Conservation (phyloP, 2,888 invertebrate genomes). For the Melanargia galathea region DNA sequence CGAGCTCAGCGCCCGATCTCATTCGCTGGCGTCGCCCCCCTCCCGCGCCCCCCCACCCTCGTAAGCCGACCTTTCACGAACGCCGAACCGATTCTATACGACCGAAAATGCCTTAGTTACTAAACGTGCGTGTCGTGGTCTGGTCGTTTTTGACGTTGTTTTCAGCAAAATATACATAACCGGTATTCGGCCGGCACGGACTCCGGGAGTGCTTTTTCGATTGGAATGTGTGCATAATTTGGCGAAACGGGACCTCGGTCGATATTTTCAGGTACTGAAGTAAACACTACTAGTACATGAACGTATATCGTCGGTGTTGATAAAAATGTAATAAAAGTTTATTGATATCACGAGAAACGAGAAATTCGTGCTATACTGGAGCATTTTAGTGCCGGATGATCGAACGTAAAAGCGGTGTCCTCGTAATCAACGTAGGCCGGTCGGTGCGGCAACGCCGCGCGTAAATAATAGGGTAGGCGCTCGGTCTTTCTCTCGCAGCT, state of each 20-base stretch:
- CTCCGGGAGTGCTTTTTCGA: slow-evolving; percentile 23
- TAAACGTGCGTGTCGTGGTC: slow-evolving; percentile 70
- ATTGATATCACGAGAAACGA: slow-evolving; percentile 32
- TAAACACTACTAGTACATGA: slow-evolving; percentile 30
- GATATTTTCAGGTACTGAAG: slow-evolving; percentile 53
- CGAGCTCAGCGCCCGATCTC: slow-evolving; percentile 60
- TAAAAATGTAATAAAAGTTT: slow-evolving; percentile 18
- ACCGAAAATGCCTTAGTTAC: slow-evolving; percentile 82
- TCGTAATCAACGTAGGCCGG: slow-evolving; percentile 82
- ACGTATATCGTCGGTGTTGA: slow-evolving; percentile 17
- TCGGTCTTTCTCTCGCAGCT: slow-evolving; percentile 81
- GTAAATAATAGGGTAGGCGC: slow-evolving; percentile 82
- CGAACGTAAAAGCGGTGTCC: slow-evolving; percentile 82
- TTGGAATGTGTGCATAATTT: slow-evolving; percentile 42
- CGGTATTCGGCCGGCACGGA: slow-evolving; percentile 38
- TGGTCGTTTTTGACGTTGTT: slow-evolving; percentile 70
- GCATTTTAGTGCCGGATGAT: slow-evolving; percentile 70
- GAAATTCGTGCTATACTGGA: slow-evolving; percentile 53
- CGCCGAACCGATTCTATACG: slow-evolving; percentile 79
- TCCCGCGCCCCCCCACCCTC: slow-evolving; percentile 69
- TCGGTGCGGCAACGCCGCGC: slow-evolving; percentile 78
- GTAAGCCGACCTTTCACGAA: slow-evolving; percentile 79
- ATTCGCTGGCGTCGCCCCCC: slow-evolving; percentile 50
- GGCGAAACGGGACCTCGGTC: slow-evolving; percentile 31
- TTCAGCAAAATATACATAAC: slow-evolving; percentile 54